phyloP scores from a whole-genome alignment of 2,797 vertebrate species.

The Brachyalestes nurse region DNA sequence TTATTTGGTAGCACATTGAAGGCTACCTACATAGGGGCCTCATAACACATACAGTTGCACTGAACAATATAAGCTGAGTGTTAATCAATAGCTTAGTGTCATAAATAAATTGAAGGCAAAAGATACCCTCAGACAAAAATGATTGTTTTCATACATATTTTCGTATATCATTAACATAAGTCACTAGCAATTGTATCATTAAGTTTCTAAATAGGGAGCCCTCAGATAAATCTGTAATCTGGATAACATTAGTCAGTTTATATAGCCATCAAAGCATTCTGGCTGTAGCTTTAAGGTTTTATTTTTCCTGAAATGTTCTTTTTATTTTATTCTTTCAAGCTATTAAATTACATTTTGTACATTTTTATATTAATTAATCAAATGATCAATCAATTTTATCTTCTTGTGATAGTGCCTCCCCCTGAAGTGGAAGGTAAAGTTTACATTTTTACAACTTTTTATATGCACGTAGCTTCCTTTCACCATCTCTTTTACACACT shows the following conservation, averaged over 20 bases:
- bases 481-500: background rate
- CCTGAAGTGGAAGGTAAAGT: conserved; percentile 59
- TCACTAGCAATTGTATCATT: too few species aligned
- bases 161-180: too few species aligned
- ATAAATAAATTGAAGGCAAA: too few species aligned
- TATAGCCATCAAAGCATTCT: background rate
- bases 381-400: conserved; percentile 23
- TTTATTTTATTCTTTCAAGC: background rate
- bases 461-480: background rate
- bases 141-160: too few species aligned
- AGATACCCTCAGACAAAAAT: too few species aligned
- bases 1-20: too few species aligned
- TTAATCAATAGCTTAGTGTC: too few species aligned
- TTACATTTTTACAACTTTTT: conserved; percentile 7
- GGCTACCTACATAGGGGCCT: too few species aligned
- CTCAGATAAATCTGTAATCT: background rate
- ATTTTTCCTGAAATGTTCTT: background rate
- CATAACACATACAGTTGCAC: too few species aligned
- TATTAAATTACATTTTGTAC: conserved; percentile 1
- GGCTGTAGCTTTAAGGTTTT: background rate
- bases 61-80: too few species aligned
- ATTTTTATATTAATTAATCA: conserved; percentile 14
- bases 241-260: too few species aligned
- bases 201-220: too few species aligned
- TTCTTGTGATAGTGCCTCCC: conserved; percentile 35